Conservation (phyloP, 2,797 vertebrate genomes). For the Hoplostethus atlanticus region DNA sequence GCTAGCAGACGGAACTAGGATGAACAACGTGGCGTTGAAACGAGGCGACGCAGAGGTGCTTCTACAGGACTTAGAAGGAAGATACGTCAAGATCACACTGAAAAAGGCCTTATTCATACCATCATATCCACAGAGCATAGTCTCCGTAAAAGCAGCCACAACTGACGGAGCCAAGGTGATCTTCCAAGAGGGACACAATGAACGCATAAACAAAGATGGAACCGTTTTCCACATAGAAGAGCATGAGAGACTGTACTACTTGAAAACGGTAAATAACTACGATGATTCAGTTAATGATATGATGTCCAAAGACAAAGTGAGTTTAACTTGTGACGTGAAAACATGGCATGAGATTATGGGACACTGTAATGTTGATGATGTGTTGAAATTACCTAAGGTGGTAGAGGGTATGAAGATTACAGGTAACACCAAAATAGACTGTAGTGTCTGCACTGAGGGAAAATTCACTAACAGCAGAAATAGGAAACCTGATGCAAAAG, state of each 20-base stretch:
- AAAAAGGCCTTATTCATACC: too few relatives aligned
- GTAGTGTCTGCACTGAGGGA: slow-evolving; percentile 30
- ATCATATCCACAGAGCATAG: too few relatives aligned
- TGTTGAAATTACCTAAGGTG: slow-evolving; percentile 26
- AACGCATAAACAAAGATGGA: slow-evolving; percentile 6
- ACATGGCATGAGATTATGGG: slow-evolving; percentile 45
- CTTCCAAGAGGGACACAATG: slow-evolving; percentile 30
- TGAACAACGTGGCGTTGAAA: too few relatives aligned
- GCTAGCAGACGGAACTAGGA: too few relatives aligned
- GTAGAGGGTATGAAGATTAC: slow-evolving; percentile 24
- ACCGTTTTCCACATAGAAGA: not conserved
- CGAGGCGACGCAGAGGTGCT: too few relatives aligned
- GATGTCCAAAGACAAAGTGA: slow-evolving; percentile 19
- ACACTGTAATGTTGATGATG: slow-evolving; percentile 44
- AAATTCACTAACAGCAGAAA: too few relatives aligned
- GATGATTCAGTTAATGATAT: not conserved
- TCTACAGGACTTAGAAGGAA: too few relatives aligned
- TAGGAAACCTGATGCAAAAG: too few relatives aligned
- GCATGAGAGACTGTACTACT: not conserved
- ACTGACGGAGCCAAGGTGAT: slow-evolving; percentile 28
- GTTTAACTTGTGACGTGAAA: slow-evolving; percentile 35
- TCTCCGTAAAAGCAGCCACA: slow-evolving; percentile 30
- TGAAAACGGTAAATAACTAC: slow-evolving; percentile 10
- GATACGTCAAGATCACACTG: too few relatives aligned
- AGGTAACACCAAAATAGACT: slow-evolving; percentile 22